Evolutionary conservation across 2,888 invertebrate genomes (phyloP), one percentile per base, ranked within the genome.

Genomic region (Ferdinandea cuprea): DNA sequence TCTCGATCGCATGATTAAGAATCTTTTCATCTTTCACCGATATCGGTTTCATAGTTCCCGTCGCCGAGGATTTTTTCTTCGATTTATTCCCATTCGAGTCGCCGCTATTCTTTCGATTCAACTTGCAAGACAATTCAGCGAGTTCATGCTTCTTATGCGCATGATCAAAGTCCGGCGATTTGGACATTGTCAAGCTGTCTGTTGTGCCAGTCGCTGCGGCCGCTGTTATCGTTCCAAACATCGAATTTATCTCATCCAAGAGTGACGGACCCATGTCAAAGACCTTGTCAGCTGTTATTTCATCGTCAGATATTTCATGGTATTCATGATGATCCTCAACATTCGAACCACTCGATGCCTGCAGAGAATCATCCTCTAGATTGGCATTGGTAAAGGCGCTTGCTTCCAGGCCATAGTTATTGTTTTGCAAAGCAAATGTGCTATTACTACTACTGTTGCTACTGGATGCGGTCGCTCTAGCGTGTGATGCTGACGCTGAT

Each of bases 1-100:
- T 93, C 63, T 97, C 97, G 81, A 98, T 97, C 0, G 98, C 98
- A 17, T 96, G 96, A 87, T 98, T 97, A 78, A 99, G 92, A 7
- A 97, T 96, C 90, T 95, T 96, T 89, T 97, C 95, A 88, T 98
- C 98, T 79, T 97, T 95, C 0, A 97, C 96, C 9, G 98, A 98
- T 91, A 99, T 98, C 2, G 95, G 97, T 90, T 98, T 98, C 88
- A 98, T 95, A 0, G 94, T 92, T 21, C 92, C 92, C 32, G 89
- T 86, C 73, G 48, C 50, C 54, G 86, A 86, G 52, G 89, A 86
- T 63, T 89, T 89, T 63, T 91, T 90, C 79, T 90, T 91, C 35
- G 88, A 89, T 56, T 88, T 89, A 58, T 88, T 89, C 13, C 89
- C 88, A 85, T 88, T 89, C n/a, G 86, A 87, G 65, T 89, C 89